Base-by-base conservation (phyloP, 2,888 invertebrate genomes). In the Polyommatus icarus region DNA sequence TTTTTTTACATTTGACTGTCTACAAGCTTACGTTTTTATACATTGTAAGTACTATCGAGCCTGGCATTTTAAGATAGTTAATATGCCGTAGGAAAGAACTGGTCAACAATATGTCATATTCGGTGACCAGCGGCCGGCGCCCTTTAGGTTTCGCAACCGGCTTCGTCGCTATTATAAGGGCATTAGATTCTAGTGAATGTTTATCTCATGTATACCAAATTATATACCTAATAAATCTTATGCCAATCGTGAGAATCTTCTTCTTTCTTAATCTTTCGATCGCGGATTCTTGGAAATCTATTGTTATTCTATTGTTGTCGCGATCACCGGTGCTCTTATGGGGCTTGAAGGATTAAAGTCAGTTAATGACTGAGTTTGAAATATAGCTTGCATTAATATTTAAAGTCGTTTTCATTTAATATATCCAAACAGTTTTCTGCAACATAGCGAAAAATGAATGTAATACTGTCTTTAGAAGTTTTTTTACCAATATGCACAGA, bases 91-190 rank as follows among this genome's bases (percentile, higher is more conserved):
- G 20, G 10, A 40, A 10, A 3, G 20, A 10, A 10, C 24, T 24
- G 61, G 61, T 61, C 61, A 29, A 67, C 29, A 67, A 32, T 67
- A 67, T 67, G 67, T 32, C 67, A 67, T 67, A 67, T 67, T 67
- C 15, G 29, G 67, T 29, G 67, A 29, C 5, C 29, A 67, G 29
- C 6, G 67, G 32, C 29, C 6, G 29, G 67, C 15, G 67, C 67
- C 67, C 67, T 67, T 67, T 67, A 32, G 29, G 67, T 67, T 67
- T 67, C 67, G 29, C 29, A 67, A 67, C 6, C 18, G 1, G 61
- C 5, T 8, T 61, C 61, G 2, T 67, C 24, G 67, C 29, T 67
- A 32, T 67, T 67, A 67, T 67, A 67, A 29, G 67, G 24, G 67
- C 67, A 67, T 67, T 67, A 32, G 15, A 67, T 67, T 10, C 15